Base-by-base conservation (phyloP, 1,140 invertebrate species). In the Plutomurus gul region DNA sequence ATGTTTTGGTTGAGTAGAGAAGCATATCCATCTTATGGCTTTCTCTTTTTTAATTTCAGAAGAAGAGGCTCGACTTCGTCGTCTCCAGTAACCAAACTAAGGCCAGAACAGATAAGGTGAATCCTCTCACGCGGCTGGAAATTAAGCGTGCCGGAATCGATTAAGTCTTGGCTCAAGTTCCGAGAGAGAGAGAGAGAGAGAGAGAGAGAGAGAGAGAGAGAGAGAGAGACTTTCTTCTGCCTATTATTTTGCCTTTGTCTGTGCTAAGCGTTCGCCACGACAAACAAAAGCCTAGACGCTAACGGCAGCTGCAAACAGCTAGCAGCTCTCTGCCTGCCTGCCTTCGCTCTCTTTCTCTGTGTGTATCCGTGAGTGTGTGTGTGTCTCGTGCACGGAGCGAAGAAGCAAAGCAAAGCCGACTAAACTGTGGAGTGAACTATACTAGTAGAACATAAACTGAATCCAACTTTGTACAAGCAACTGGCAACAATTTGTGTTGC, bases 71-170 rank as follows among this genome's bases (percentile, higher is more conserved):
- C 56, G 56, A 33, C 56, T 60, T 30, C 43, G n/a, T 47, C 5
- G 51, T 60, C 49, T 56, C 49, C 22, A 13, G 22, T 56, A 56
- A 25, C 49, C 20, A 6, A 33, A 13, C 27, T 16, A 65, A 33
- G n/a, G 22, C 25, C 11, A 43, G 39, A n/a, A 43, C n/a, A 65
- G 56, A 65, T 65, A 65, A 65, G 27, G 56, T 65, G 56, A 33
- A 65, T 65, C 56, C 56, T 13, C 27, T 65, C 27, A 65, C 27
- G 36, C 56, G 51, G 51, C 36, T 65, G 10, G 56, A 65, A 65
- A 65, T 65, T 65, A 65, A 65, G 56, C 56, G 56, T 65, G 56
- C 56, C 27, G 56, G 27, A 65, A 65, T 65, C 56, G 56, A 65
- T 65, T 65, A 65, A 65, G 56, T 16, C 56, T 65, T 65, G 27